These are phyloP conservation scores for Onychostruthus taczanowskii DNA, from an alignment of 2,113 vertebrate genomes.

Conservation along the genomic window DNA sequence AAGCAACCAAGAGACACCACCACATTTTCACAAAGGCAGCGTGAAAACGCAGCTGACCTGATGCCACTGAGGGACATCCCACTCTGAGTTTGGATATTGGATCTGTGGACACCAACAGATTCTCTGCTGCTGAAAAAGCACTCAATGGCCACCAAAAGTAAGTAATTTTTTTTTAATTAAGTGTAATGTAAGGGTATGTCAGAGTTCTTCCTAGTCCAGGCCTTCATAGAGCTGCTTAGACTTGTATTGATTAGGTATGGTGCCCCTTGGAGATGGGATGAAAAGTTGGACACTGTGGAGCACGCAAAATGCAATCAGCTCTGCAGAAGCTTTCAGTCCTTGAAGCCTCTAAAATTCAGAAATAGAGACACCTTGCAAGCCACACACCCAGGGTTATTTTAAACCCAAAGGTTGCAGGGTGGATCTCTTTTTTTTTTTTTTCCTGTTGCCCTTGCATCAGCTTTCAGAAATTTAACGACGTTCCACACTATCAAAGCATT, in stretches of 20 bases:
- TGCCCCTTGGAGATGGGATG: background rate
- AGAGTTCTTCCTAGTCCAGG: background rate
- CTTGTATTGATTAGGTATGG: background rate
- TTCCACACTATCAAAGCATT: background rate
- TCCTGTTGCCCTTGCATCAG: background rate
- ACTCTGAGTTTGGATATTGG: background rate
- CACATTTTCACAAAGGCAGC: background rate
- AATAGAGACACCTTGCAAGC: background rate
- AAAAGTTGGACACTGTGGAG: background rate
- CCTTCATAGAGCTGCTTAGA: background rate
- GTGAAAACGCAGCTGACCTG: background rate
- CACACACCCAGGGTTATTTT: background rate
- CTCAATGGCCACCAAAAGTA: background rate
- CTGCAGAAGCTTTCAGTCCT: background rate
- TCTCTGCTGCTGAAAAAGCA: background rate
- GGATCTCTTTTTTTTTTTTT: background rate
- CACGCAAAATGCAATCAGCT: background rate
- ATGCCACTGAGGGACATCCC: background rate
- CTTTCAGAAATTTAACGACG: background rate
- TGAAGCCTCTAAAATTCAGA: background rate
- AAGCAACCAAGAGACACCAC: background rate
- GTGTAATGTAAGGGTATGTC: accelerated
- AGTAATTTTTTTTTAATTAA: background rate
- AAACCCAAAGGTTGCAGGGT: background rate
- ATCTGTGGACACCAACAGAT: background rate